Evolutionary conservation across 2,888 invertebrate species (phyloP), one percentile per base, ranked within the genome.

Genomic region (Tanytarsus gracilentus): DNA sequence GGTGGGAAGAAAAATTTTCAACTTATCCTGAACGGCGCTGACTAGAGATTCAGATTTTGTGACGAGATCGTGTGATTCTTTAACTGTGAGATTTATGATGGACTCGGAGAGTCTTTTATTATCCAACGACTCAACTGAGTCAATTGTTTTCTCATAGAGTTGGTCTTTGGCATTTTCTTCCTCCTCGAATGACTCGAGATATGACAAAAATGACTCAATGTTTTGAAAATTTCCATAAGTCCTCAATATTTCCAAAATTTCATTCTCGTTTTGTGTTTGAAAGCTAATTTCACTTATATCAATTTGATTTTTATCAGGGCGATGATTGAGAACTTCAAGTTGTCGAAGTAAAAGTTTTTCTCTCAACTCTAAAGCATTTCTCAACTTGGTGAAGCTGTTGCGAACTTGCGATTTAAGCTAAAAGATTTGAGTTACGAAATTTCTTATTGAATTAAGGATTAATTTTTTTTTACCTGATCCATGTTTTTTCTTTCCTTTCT

Each of bases 21-120:
- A 18, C n/a, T 60, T 60, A 29, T 49, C 48, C 9, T 40, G 9
- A 4, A 60, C 60, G 5, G 14, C 14, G 7, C 33, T 21, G 33
- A 60, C 60, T 7, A 60, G 25, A 44, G 18, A 18, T 4, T 18
- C 44, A 26, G 65, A 61, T 44, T 70, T 69, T 3, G 66, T 66
- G 64, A 74, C 73, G 56, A 74, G 64, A 62, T 73, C 72, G 62
- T 73, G 72, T 44, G 73, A 72, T 63, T 74, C 74, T 40, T 70
- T 70, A 60, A 73, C 61, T 16, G 74, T 74, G 58, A 74, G 71
- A 62, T 74, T 73, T 14, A 74, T 70, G 25, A 74, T 73, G 11
- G 72, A 72, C 9, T 73, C 69, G 55, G 70, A 70, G 62, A 71
- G 65, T 33, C 64, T 67, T 60, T 70, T 71, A 53, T 70, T 71